Evolutionary conservation across 2,797 vertebrate species (phyloP).

Genomic region (Austrolebias charrua): DNA sequence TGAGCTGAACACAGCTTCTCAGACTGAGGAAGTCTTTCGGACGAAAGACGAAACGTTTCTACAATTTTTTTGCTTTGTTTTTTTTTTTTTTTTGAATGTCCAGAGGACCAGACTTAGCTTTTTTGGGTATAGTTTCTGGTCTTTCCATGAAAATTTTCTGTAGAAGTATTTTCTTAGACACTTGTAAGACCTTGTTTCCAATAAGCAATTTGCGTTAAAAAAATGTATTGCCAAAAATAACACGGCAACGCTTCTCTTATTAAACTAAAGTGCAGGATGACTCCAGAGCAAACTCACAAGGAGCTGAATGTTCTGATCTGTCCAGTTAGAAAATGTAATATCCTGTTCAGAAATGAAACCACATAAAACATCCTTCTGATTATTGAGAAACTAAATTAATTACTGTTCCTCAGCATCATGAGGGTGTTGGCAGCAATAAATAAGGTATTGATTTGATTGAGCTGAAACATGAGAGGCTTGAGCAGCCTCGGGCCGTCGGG

Average conservation of each 20-base stretch:
- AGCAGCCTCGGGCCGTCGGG: conserved; percentile 47
- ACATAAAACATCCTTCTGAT: conserved; percentile 40
- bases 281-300: background rate
- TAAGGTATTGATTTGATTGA: conserved; percentile 75
- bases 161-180: background rate
- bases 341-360: conserved; percentile 8
- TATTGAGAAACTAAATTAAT: conserved; percentile 59
- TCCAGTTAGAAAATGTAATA: background rate
- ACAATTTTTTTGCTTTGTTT: too few species aligned
- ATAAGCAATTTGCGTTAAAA: background rate
- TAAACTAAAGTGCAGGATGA: background rate
- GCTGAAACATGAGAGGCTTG: conserved; percentile 62
- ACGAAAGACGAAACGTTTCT: too few species aligned
- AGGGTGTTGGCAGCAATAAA: conserved; percentile 64
- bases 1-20: too few species aligned
- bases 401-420: conserved; percentile 28
- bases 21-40: too few species aligned
- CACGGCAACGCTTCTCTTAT: background rate
- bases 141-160: too few species aligned
- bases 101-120: too few species aligned
- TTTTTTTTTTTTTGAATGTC: too few species aligned
- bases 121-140: too few species aligned
- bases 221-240: background rate
- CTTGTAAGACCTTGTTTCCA: background rate
- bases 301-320: background rate